Evolutionary conservation across 2,113 vertebrate genomes (phyloP).

Genomic region (Stictonetta naevosa): DNA sequence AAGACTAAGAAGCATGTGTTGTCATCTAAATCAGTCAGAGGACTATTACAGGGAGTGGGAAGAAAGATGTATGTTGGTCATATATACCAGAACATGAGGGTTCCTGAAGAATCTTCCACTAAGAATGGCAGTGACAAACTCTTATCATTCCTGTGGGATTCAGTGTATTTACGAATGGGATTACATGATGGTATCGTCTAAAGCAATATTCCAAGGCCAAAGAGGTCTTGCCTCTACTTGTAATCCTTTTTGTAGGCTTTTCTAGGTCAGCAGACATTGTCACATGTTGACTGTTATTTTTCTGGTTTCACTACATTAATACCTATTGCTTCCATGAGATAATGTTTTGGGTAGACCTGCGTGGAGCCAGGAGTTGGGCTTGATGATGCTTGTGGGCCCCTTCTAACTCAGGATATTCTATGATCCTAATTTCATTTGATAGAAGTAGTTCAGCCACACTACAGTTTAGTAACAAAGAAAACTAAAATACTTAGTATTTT

Average conservation of each 20-base stretch:
- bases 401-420: too few relatives aligned
- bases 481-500: neutral
- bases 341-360: too few relatives aligned
- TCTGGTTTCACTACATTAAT: neutral
- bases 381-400: too few relatives aligned
- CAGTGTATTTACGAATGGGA: neutral
- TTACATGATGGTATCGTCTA: neutral
- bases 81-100: neutral
- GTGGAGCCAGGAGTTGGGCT: too few relatives aligned
- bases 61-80: neutral
- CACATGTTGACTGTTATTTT: neutral
- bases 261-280: neutral
- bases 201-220: neutral
- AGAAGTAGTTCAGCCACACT: neutral
- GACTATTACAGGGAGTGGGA: neutral
- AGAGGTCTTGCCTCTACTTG: neutral
- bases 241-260: neutral
- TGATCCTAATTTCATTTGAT: neutral
- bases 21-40: neutral
- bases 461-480: neutral
- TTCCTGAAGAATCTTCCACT: neutral
- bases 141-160: neutral
- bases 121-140: neutral
- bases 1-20: neutral
- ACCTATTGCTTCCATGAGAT: neutral